Evolutionary conservation across 2,797 vertebrate species (phyloP).

Genomic region (Hylomyscus alleni): DNA sequence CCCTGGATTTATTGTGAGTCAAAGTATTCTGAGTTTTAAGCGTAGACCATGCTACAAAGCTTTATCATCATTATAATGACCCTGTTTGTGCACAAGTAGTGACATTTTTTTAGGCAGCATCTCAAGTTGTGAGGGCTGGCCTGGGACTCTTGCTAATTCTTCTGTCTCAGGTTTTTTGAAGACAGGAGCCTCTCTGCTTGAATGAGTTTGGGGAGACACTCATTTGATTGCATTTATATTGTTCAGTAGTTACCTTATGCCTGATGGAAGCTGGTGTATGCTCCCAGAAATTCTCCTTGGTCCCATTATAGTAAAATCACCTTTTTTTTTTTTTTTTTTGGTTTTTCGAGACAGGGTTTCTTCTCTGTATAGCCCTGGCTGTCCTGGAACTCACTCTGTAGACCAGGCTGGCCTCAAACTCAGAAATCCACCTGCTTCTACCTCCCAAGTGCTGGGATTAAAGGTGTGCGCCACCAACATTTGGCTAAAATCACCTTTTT

Average conservation of each 20-base stretch:
- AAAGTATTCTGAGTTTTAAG: conserved; percentile 53
- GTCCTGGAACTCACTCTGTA: too few relatives aligned
- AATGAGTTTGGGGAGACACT: not conserved
- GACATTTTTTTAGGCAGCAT: not conserved
- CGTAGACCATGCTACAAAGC: conserved; percentile 49
- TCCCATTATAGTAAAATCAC: conserved; percentile 48
- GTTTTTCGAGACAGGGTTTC: too few relatives aligned
- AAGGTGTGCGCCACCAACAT: too few relatives aligned
- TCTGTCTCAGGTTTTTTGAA: not conserved
- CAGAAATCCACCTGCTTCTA: too few relatives aligned
- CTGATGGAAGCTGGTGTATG: not conserved
- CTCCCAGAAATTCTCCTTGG: conserved; percentile 35
- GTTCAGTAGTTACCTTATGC: conserved; percentile 12
- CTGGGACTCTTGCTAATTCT: not conserved
- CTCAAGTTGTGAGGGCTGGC: not conserved
- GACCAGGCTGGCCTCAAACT: too few relatives aligned
- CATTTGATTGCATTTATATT: not conserved
- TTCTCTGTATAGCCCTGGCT: too few relatives aligned
- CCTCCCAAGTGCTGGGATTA: too few relatives aligned
- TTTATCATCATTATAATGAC: conserved; percentile 55
- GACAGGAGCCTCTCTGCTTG: not conserved
- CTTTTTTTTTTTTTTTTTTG: too few relatives aligned
- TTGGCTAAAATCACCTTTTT: too few relatives aligned
- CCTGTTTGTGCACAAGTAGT: conserved; percentile 44
- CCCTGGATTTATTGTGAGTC: conserved; percentile 48